Evolutionary conservation across 2,888 invertebrate genomes (phyloP).

Genomic region (Drosophila picticornis): DNA sequence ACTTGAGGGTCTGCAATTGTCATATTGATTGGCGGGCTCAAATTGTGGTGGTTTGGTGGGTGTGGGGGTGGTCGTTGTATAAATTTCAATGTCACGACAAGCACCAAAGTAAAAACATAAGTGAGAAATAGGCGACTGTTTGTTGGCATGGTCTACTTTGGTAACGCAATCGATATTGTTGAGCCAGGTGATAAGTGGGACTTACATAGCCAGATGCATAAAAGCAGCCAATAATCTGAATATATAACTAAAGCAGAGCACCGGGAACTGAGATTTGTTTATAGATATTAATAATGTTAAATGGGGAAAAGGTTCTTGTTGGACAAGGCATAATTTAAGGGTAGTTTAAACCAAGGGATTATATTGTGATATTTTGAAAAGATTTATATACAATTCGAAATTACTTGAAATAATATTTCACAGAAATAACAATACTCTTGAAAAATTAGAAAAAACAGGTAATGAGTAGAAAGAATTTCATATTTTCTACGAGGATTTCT

Average conservation of each 20-base stretch:
- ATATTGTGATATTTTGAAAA: neutral
- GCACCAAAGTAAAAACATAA: slow-evolving; percentile 49
- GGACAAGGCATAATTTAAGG: neutral
- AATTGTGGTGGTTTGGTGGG: neutral
- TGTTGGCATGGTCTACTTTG: slow-evolving; percentile 48
- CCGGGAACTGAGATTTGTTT: neutral
- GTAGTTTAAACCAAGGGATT: neutral
- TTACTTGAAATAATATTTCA: neutral
- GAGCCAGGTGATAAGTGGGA: slow-evolving; percentile 14
- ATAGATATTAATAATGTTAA: neutral
- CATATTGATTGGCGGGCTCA: slow-evolving; percentile 63
- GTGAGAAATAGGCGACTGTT: slow-evolving; percentile 39
- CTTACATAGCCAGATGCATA: slow-evolving; percentile 2
- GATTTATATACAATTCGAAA: neutral
- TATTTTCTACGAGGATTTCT: no score
- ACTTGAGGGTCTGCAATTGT: slow-evolving; percentile 73
- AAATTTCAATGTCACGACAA: slow-evolving; percentile 73
- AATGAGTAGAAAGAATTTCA: no score
- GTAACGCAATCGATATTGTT: slow-evolving; percentile 66
- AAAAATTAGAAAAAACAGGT: neutral
- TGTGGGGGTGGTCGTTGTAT: slow-evolving; percentile 28
- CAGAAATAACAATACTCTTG: no score
- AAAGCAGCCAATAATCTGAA: neutral
- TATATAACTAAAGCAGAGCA: neutral
- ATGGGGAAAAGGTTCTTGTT: neutral